These are phyloP conservation scores for Diplolepis rosae DNA, from an alignment of 2,888 invertebrate genomes.

Conservation along the genomic window DNA sequence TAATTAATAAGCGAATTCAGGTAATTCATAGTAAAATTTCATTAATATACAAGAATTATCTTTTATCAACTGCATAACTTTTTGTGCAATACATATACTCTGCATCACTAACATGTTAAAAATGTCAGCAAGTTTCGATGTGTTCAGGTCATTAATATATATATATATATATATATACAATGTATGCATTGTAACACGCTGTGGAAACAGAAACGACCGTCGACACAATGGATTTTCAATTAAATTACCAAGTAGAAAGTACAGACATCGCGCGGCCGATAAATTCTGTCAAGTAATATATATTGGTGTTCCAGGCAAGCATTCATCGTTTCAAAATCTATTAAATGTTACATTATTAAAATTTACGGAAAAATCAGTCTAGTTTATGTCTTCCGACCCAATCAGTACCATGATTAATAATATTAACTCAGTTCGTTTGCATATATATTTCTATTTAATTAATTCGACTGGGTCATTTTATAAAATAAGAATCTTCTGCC, in stretches of 20 bases:
- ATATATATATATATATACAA: too few relatives aligned
- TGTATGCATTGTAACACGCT: conserved; percentile 37
- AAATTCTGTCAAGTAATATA: conserved; percentile 54
- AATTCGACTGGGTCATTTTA: too few relatives aligned
- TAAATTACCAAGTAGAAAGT: conserved; percentile 58
- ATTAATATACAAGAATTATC: too few relatives aligned
- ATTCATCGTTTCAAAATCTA: conserved; percentile 49
- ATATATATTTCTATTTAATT: too few relatives aligned
- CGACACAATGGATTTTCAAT: conserved; percentile 65
- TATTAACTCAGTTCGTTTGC: too few relatives aligned
- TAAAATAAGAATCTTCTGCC: too few relatives aligned
- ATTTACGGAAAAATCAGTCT: conserved; percentile 46
- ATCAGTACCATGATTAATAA: too few relatives aligned
- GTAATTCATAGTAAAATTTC: too few relatives aligned
- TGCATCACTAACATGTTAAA: background rate
- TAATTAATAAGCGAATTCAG: too few relatives aligned
- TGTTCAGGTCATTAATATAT: conserved; percentile 33
- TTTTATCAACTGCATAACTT: too few relatives aligned
- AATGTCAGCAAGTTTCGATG: background rate
- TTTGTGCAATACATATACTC: too few relatives aligned
- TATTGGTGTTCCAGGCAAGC: conserved; percentile 33
- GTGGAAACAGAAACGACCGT: conserved; percentile 45
- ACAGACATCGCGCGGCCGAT: conserved; percentile 54
- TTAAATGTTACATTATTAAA: conserved; percentile 59
- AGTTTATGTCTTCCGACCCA: conserved; percentile 55